These are phyloP conservation scores for Polia nebulosa DNA, from an alignment of 2,888 invertebrate species.

Conservation along the genomic window DNA sequence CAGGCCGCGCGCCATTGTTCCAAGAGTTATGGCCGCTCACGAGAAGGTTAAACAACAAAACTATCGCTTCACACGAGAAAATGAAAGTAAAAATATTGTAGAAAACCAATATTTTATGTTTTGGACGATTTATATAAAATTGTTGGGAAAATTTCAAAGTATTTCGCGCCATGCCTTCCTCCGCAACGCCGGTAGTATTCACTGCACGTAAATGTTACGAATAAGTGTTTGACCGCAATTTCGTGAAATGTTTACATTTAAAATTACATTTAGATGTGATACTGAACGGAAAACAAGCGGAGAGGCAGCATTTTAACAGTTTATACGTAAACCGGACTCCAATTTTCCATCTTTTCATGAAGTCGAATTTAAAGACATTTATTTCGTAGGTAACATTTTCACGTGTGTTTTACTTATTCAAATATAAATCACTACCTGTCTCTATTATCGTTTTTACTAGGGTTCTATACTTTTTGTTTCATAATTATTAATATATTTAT, in stretches of 20 bases:
- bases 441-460: too few relatives aligned
- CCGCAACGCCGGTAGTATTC: constrained; percentile 45
- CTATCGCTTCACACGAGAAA: constrained; percentile 74
- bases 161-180: constrained; percentile 54
- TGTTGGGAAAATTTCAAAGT: constrained; percentile 63
- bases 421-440: too few relatives aligned
- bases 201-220: constrained; percentile 56
- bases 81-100: constrained; percentile 76
- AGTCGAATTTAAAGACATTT: not conserved
- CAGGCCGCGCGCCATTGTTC: constrained; percentile 81
- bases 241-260: constrained; percentile 57
- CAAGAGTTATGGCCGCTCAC: constrained; percentile 82
- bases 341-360: not conserved
- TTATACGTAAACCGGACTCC: constrained; percentile 11
- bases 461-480: too few relatives aligned
- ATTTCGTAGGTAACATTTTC: not conserved
- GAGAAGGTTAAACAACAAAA: constrained; percentile 83
- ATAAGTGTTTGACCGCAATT: constrained; percentile 66
- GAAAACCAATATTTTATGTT: constrained; percentile 76
- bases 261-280: constrained; percentile 54
- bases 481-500: too few relatives aligned
- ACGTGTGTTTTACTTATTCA: too few relatives aligned
- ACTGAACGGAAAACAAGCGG: constrained; percentile 48
- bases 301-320: constrained; percentile 45
- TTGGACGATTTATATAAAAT: constrained; percentile 72